Base-by-base conservation (phyloP, 2,113 vertebrate genomes). In the Carassius carassius region DNA sequence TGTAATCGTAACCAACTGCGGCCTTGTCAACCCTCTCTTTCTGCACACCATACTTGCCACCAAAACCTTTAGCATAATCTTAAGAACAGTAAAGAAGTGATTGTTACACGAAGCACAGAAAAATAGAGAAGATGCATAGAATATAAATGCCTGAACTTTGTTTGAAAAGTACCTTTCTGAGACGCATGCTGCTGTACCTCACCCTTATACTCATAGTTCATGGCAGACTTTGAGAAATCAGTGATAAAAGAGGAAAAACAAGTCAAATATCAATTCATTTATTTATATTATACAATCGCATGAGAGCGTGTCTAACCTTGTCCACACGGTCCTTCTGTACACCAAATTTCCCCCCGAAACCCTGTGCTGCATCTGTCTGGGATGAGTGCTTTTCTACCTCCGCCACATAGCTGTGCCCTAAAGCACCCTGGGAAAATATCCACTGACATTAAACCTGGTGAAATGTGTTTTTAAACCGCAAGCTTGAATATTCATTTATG, bases 161-260 rank as follows among this genome's bases (percentile, higher is more conserved):
- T 75, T 17, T 65, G 41, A 63, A 5, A 51, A 37, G 91, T 90
- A 94, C 98, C 98, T 97, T 94, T 98, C 90, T 99, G 98, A 77
- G 98, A 99, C 0, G 94, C 75, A 25, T 99, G 98, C 60, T 96
- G 95, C 85, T 97, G 93, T 85, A 97, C 94, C 78, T 97, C 92
- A n/a, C 93, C 96, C 91, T 98, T 99, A 94, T 99, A 98, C 25
- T 97, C 96, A 87, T 96, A 99, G 73, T 96, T 95, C 90, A 98
- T 70, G 0, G 98, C 98, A 21, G 97, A 97, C 98, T 99, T 91
- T 1, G 83, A 21, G 69, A 5, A 72, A 25, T 51, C 0, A 14
- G 8, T 23, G 14, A 54, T 32, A 17, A 29, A 41, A 41, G 25
- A 25, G n/a, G 72, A 4, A 2, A 85, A 58, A 2, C 3, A 19